Evolutionary conservation across 2,888 invertebrate genomes (phyloP).

Genomic region (Lycocerus yunnanus): DNA sequence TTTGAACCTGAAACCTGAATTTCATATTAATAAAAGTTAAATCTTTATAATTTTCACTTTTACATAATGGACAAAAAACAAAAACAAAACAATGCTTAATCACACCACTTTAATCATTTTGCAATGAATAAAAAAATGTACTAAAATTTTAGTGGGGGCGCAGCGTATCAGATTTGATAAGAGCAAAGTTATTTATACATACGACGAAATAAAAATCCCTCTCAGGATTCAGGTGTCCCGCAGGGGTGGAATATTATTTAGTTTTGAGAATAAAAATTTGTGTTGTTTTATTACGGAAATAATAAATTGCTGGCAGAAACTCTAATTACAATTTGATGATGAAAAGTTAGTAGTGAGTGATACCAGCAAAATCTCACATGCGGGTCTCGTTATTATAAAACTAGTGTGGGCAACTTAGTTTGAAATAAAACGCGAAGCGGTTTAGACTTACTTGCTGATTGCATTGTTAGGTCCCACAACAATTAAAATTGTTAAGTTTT

Average conservation of each 20-base stretch:
- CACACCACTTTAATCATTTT: too few relatives aligned
- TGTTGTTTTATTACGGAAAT: neutral
- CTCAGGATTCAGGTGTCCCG: neutral
- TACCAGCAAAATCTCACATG: constrained; percentile 26
- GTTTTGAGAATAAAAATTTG: neutral
- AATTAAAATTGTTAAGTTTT: neutral
- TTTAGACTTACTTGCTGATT: constrained; percentile 6
- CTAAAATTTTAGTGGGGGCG: neutral
- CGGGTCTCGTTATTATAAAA: constrained; percentile 26
- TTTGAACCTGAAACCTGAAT: too few relatives aligned
- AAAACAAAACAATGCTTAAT: too few relatives aligned
- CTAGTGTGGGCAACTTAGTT: constrained; percentile 30
- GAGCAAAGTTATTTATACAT: neutral
- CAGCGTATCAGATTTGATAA: neutral
- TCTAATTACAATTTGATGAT: neutral
- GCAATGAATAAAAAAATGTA: too few relatives aligned
- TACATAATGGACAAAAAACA: too few relatives aligned
- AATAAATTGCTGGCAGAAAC: neutral
- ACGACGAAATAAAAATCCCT: neutral
- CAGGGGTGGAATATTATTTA: neutral
- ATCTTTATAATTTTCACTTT: too few relatives aligned
- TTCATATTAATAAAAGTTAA: too few relatives aligned
- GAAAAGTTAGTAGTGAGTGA: neutral
- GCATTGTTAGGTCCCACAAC: neutral
- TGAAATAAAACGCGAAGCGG: constrained; percentile 26